Conservation (phyloP, 2,888 invertebrate species). For the Sericinus montela region DNA sequence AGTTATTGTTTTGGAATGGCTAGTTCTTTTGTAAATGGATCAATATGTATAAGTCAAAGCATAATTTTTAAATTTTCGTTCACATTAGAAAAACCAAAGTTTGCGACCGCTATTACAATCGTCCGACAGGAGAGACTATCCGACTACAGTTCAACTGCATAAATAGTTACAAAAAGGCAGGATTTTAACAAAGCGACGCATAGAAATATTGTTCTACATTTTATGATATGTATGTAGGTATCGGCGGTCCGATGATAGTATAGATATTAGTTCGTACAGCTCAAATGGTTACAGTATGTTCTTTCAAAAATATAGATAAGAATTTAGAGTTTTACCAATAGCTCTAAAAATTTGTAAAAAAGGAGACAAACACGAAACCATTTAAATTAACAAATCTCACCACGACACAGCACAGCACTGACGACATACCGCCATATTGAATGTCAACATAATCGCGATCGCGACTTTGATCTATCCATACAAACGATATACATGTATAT, state of each 20-base stretch:
- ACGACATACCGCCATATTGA: constrained; percentile 97
- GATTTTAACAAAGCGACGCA: constrained; percentile 40
- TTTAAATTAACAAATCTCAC: constrained; percentile 84
- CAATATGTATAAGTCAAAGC: not conserved
- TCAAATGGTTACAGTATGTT: constrained; percentile 15
- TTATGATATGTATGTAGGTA: constrained; percentile 58
- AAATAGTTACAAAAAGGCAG: constrained; percentile 27
- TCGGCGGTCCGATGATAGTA: constrained; percentile 54
- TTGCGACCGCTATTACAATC: constrained; percentile 15
- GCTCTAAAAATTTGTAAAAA: constrained; percentile 34
- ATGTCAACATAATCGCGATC: constrained; percentile 83
- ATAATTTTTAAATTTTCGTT: not conserved
- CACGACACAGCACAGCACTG: constrained; percentile 98
- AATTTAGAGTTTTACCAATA: constrained; percentile 23
- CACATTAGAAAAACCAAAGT: constrained; percentile 20
- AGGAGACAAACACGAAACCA: constrained; percentile 48
- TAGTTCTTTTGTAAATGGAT: not conserved
- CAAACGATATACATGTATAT: constrained; percentile 32
- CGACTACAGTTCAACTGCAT: constrained; percentile 23
- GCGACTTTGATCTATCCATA: constrained; percentile 60
- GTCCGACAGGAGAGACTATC: not conserved
- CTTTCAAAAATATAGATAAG: constrained; percentile 11
- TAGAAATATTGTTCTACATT: constrained; percentile 47
- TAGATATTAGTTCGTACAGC: constrained; percentile 45
- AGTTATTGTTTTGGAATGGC: too few relatives aligned